Base-by-base conservation (phyloP, 2,113 vertebrate genomes). In the Entosphenus tridentatus region DNA sequence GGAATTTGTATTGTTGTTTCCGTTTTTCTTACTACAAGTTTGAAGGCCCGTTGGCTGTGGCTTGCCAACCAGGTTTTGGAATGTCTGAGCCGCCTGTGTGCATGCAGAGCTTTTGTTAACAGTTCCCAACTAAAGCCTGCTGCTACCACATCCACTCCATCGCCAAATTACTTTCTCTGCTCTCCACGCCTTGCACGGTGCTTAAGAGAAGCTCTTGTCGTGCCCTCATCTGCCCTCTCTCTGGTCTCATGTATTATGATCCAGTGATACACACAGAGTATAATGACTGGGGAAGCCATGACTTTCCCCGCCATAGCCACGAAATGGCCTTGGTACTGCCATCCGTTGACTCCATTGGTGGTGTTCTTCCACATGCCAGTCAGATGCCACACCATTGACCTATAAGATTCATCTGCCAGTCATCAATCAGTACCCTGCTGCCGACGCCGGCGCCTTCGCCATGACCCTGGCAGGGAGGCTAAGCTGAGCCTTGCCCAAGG, bases 51-150 rank as follows among this genome's bases (percentile, higher is more conserved):
- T 65, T 65, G 10, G 11, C 62, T 65, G 62, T 21, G 62, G 62
- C 9, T 8, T 16, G 10, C 62, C 62, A 65, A 65, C 62, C 10
- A 8, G 8, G 62, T 39, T 65, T 65, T n/a, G 21, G 9, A 21
- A 65, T 10, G 10, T 21, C 62, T 65, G 9, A 21, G 62, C 62
- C 62, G 10, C 8, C 8, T 8, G 21, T 65, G 62, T 65, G 62
- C 62, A 65, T 39, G 39, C 6, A 39, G 62, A 65, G 62, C 62
- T 65, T 21, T 21, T 16, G 62, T 65, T 8, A 65, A 21, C 62
- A 65, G 21, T 21, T 65, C 21, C 62, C 62, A 65, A 21, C 62
- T 65, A n/a, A 65, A 65, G 62, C 62, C 62, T 65, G 62, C 62
- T 65, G 8, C 8, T 21, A 65, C 21, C 62, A 65, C 62, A n/a